phyloP scores from a whole-genome alignment of 2,888 invertebrate species.

The Mimumesa dahlbomi region DNA sequence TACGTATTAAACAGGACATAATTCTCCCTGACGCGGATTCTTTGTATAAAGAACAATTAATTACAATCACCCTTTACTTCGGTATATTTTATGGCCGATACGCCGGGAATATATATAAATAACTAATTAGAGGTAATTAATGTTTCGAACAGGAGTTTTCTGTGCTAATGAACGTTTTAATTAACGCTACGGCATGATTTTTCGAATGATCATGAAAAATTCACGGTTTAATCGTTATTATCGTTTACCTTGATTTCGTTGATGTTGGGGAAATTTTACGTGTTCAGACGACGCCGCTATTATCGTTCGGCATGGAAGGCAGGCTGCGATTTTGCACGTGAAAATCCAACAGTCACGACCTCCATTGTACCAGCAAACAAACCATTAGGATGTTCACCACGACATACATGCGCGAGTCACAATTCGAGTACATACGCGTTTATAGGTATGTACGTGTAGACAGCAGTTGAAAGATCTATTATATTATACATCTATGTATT shows the following conservation, averaged over 20 bases:
- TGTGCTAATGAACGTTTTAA: conserved; percentile 12
- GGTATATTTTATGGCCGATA: not conserved
- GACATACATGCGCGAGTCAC: no score
- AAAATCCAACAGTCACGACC: no score
- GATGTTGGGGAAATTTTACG: not conserved
- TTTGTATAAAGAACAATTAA: conserved; percentile 12
- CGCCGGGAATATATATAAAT: conserved; percentile 17
- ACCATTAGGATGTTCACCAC: no score
- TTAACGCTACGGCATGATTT: conserved; percentile 12
- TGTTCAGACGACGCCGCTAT: not conserved
- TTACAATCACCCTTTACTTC: not conserved
- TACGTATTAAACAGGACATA: conserved; percentile 1
- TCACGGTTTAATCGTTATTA: conserved; percentile 11
- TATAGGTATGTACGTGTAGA: no score
- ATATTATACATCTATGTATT: no score
- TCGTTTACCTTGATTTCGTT: not conserved
- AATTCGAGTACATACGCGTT: no score
- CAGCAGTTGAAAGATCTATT: no score
- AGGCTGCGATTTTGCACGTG: no score
- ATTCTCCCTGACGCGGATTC: not conserved
- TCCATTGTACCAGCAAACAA: no score
- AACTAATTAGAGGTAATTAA: conserved; percentile 31
- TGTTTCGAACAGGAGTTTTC: not conserved
- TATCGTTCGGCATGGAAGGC: no score
- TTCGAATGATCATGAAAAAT: conserved; percentile 11